These are phyloP conservation scores for Metellina segmentata DNA, from an alignment of 2,888 invertebrate species.

Conservation along the genomic window DNA sequence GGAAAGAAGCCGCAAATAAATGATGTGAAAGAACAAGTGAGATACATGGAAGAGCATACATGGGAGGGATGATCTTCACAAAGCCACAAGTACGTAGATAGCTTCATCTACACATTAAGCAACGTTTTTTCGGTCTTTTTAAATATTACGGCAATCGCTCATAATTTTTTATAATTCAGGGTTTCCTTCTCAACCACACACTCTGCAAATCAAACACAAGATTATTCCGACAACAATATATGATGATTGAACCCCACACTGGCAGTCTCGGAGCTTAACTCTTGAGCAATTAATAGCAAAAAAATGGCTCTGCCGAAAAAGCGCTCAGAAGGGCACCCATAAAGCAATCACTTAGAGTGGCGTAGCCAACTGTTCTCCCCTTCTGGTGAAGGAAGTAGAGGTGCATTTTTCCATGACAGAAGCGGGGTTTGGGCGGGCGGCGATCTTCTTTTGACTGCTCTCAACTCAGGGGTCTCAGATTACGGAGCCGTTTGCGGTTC, in stretches of 20 bases:
- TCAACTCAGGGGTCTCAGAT: constrained; percentile 21
- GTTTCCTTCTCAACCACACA: background rate
- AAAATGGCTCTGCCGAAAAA: background rate
- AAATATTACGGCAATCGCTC: too few species aligned
- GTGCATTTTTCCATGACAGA: background rate
- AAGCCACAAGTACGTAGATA: too few species aligned
- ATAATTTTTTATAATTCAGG: too few species aligned
- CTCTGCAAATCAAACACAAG: background rate
- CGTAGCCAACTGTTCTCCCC: background rate
- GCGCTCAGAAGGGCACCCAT: background rate
- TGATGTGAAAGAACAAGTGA: too few species aligned
- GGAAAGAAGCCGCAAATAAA: too few species aligned
- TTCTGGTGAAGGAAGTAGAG: background rate
- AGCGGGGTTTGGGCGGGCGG: background rate
- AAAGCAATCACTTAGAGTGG: background rate
- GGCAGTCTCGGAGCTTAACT: background rate
- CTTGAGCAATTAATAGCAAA: background rate
- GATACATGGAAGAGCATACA: too few species aligned
- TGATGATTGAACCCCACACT: background rate
- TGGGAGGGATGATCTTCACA: too few species aligned
- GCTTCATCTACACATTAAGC: too few species aligned
- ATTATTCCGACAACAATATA: background rate
- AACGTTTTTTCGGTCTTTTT: too few species aligned
- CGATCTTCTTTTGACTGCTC: constrained; percentile 10
- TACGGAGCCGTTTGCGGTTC: constrained; percentile 33